Conservation (phyloP, 1,140 invertebrate genomes). For the Diplogasteroides magnus region DNA sequence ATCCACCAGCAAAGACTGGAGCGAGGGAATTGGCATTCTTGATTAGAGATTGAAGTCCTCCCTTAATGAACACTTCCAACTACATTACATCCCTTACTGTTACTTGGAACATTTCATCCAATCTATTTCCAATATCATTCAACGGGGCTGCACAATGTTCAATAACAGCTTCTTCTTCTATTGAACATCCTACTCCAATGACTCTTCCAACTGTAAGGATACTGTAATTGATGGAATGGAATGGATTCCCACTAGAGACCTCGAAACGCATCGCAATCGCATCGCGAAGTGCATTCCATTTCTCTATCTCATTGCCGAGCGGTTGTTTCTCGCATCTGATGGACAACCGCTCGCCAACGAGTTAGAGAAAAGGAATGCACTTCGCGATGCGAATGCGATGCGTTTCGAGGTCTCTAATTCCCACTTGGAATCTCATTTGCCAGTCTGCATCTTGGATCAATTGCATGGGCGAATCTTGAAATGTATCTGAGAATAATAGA, state of each 20-base stretch:
- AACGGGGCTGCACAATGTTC: slow-evolving; percentile 48
- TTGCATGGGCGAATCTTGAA: slow-evolving; percentile 39
- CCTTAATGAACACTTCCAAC: slow-evolving; percentile 10
- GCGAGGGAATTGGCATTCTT: slow-evolving; percentile 52
- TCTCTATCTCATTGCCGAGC: not conserved
- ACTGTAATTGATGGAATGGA: not conserved
- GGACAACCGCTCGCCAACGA: too few species aligned
- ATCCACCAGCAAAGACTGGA: slow-evolving; percentile 52
- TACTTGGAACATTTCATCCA: slow-evolving; percentile 49
- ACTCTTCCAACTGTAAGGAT: slow-evolving; percentile 25
- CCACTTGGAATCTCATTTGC: slow-evolving; percentile 21
- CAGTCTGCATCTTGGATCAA: slow-evolving; percentile 41
- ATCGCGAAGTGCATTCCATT: not conserved
- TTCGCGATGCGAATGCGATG: too few species aligned
- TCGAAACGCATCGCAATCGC: not conserved
- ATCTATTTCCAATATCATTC: slow-evolving; percentile 36
- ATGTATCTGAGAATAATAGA: slow-evolving; percentile 47
- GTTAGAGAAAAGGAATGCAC: slow-evolving; percentile 2
- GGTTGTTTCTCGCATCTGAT: too few species aligned
- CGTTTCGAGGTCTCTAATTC: too few species aligned
- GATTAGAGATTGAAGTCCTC: slow-evolving; percentile 43
- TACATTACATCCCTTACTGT: slow-evolving; percentile 15
- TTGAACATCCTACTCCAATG: slow-evolving; percentile 37
- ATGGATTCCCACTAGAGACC: not conserved
- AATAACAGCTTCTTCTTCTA: slow-evolving; percentile 42